These are phyloP conservation scores for Tribolium freemani DNA, from an alignment of 2,888 invertebrate species.

Conservation along the genomic window DNA sequence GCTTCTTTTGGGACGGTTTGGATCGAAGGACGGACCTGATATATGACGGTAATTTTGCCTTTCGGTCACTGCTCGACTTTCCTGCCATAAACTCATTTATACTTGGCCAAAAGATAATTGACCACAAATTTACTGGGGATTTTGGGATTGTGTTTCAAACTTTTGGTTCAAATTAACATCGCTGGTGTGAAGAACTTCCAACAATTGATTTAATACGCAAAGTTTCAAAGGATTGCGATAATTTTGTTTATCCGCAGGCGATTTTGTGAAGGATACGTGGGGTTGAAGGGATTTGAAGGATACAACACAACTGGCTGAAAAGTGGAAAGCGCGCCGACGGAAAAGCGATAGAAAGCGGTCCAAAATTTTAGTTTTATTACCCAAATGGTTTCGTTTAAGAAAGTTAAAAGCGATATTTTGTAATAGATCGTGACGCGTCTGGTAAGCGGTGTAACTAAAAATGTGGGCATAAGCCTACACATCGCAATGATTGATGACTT, in stretches of 20 bases:
- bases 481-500: constrained; percentile 56
- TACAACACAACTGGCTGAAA: neutral
- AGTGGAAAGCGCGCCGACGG: neutral
- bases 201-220: neutral
- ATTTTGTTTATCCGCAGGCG: neutral
- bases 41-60: constrained; percentile 65
- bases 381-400: neutral
- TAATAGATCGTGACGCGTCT: constrained; percentile 13
- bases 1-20: constrained; percentile 51
- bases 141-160: constrained; percentile 63
- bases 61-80: constrained; percentile 64
- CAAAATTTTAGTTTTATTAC: no score
- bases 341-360: neutral
- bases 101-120: constrained; percentile 68
- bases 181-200: constrained; percentile 34
- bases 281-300: neutral
- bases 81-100: constrained; percentile 68
- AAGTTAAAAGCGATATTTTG: neutral
- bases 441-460: constrained; percentile 20
- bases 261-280: neutral
- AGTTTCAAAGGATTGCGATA: neutral
- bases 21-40: constrained; percentile 61
- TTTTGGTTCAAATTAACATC: constrained; percentile 61
- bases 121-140: constrained; percentile 67
- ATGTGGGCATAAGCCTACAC: constrained; percentile 8